Conservation (phyloP, 2,113 vertebrate species). For the Cynopterus brachyotis region DNA sequence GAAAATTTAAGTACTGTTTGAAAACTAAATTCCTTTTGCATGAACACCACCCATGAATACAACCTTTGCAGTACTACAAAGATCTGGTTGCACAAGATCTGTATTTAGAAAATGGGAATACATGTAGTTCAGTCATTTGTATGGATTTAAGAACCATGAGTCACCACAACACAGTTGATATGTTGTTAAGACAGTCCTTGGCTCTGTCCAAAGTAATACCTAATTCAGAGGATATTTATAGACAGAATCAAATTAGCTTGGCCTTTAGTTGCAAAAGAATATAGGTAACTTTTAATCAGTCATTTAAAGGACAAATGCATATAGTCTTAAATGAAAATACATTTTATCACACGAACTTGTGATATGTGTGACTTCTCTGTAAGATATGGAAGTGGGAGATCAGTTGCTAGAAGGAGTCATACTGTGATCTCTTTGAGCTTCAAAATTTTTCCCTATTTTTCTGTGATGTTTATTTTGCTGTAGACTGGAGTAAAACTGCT, state of each 20-base stretch:
- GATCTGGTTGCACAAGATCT: neutral
- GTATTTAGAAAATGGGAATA: neutral
- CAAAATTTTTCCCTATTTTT: constrained; percentile 73
- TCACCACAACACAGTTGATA: neutral
- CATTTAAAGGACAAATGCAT: constrained; percentile 34
- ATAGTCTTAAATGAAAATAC: constrained; percentile 15
- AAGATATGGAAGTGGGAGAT: constrained; percentile 27
- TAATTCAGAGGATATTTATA: constrained; percentile 4
- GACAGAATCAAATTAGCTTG: constrained; percentile 3
- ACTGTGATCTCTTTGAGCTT: constrained; percentile 66
- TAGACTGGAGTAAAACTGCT: constrained; percentile 89
- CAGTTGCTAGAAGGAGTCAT: constrained; percentile 60
- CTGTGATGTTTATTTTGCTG: constrained; percentile 72
- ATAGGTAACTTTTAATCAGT: constrained; percentile 38
- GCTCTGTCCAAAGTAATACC: neutral
- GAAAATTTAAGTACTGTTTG: constrained; percentile 28
- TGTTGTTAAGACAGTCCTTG: neutral
- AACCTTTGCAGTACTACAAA: neutral
- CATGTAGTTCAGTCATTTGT: neutral
- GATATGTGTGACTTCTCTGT: constrained; percentile 24
- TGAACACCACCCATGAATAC: neutral
- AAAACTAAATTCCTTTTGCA: constrained; percentile 39
- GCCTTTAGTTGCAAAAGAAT: constrained; percentile 36
- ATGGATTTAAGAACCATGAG: neutral
- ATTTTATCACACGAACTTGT: neutral